Conservation (phyloP, 2,888 invertebrate species). For the Allolobophora icterica region DNA sequence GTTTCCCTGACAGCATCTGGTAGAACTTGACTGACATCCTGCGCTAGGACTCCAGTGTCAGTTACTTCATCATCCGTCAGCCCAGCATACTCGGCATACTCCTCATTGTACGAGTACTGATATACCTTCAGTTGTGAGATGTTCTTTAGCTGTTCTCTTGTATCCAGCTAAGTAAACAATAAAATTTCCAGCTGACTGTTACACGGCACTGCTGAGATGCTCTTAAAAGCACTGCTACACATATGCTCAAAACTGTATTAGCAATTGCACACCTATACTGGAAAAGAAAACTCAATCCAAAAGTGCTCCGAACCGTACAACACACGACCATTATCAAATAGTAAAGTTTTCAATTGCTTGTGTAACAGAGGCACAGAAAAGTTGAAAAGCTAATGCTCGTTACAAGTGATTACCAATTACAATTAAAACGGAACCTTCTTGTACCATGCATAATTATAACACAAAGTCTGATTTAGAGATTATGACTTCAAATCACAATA, state of each 20-base stretch:
- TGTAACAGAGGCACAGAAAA: too few species aligned
- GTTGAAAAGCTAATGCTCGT: too few species aligned
- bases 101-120: conserved; percentile 83
- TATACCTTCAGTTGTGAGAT: conserved; percentile 90
- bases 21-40: conserved; percentile 85
- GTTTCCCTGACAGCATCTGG: conserved; percentile 91
- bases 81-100: conserved; percentile 79
- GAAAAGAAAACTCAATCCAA: too few species aligned
- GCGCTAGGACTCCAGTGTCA: conserved; percentile 92
- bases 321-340: background rate
- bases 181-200: background rate
- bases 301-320: too few species aligned
- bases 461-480: too few species aligned
- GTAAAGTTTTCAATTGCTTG: background rate
- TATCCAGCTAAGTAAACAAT: conserved; percentile 71
- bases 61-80: conserved; percentile 74
- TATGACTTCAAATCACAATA: too few species aligned
- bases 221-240: background rate
- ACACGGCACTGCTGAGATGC: background rate
- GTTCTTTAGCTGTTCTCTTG: conserved; percentile 86
- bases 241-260: background rate
- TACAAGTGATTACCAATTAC: too few species aligned
- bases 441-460: too few species aligned
- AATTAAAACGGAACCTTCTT: too few species aligned
- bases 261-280: too few species aligned